These are phyloP conservation scores for Corvus cornix DNA, from an alignment of 2,113 vertebrate genomes.

Conservation along the genomic window DNA sequence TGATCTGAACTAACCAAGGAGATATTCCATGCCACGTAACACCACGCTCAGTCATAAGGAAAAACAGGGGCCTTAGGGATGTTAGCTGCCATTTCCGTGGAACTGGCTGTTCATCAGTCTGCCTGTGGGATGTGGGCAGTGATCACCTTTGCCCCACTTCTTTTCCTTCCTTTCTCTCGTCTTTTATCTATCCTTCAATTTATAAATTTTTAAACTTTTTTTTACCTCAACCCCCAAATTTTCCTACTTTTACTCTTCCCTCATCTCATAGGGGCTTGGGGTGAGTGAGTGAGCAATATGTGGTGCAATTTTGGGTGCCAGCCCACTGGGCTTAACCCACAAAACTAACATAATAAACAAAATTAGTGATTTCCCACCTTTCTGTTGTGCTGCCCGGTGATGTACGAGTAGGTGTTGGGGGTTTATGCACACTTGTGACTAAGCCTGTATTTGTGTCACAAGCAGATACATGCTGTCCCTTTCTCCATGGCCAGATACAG, in stretches of 20 bases:
- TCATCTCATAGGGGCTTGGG: rapidly evolving
- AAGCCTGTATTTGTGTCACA: background rate
- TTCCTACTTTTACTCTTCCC: background rate
- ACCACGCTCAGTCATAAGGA: background rate
- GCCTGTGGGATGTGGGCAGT: background rate
- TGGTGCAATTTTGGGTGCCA: background rate
- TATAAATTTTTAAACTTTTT: background rate
- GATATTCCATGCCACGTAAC: background rate
- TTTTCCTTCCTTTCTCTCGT: background rate
- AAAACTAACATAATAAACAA: background rate
- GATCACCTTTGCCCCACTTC: background rate
- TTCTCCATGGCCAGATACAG: background rate
- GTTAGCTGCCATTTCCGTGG: background rate
- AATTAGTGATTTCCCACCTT: background rate
- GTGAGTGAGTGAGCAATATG: background rate
- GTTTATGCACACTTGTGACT: background rate
- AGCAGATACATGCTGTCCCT: background rate
- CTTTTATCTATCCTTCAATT: background rate
- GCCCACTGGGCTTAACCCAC: background rate
- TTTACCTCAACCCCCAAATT: background rate
- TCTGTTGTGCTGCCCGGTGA: background rate
- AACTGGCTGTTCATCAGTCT: background rate
- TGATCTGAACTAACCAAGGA: background rate
- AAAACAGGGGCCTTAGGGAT: background rate
- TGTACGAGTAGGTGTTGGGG: background rate